Percentiles rank a stretch among this genome's conserved stretches.
Conservation (phyloP, 2,888 invertebrate genomes). For the Cataglyphis cursor region DNA sequence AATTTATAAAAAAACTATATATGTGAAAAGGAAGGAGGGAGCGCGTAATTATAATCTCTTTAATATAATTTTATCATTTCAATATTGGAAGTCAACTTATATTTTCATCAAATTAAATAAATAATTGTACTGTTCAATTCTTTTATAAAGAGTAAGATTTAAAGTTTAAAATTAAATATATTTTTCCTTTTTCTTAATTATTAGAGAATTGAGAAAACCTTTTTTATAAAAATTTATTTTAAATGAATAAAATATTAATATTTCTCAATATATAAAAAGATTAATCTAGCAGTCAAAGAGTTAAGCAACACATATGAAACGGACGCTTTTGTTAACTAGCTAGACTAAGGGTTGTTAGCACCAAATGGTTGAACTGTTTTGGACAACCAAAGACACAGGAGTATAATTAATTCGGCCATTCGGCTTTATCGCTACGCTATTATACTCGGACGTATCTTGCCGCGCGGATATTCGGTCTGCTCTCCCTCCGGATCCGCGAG, state of each 20-base stretch:
- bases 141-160: constrained; percentile 10
- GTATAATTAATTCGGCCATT: constrained; percentile 71
- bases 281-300: background rate
- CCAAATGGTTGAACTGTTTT: constrained; percentile 50
- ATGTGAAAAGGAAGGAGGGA: background rate
- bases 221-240: constrained; percentile 29
- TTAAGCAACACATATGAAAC: constrained; percentile 43
- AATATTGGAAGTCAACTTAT: background rate
- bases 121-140: constrained; percentile 10
- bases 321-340: constrained; percentile 38
- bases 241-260: constrained; percentile 52
- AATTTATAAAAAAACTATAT: background rate
- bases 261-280: background rate
- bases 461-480: constrained; percentile 48
- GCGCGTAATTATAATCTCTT: constrained; percentile 14
- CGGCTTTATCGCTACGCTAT: constrained; percentile 61
- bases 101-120: constrained; percentile 23
- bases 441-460: constrained; percentile 62
- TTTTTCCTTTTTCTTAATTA: background rate
- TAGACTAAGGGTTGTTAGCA: constrained; percentile 33
- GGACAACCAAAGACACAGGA: constrained; percentile 53
- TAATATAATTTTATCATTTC: constrained; percentile 31
- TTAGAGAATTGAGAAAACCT: background rate
- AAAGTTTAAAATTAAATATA: background rate
- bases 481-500: constrained; percentile 76